phyloP scores from a whole-genome alignment of 2,888 invertebrate genomes.

The Agriotes lineatus region DNA sequence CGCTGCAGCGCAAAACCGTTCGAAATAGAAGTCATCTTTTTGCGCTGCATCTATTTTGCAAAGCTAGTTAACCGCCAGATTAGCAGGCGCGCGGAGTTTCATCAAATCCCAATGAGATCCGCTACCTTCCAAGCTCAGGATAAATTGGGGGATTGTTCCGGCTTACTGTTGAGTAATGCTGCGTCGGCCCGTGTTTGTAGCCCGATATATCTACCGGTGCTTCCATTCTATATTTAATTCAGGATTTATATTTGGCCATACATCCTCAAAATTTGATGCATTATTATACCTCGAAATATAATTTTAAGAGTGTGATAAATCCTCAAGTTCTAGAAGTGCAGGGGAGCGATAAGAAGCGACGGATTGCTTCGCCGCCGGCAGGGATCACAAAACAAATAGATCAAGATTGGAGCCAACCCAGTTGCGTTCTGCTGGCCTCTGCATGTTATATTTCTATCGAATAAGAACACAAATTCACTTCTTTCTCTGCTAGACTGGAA shows the following conservation, averaged over 20 bases:
- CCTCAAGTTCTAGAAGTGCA: constrained; percentile 57
- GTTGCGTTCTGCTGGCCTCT: constrained; percentile 61
- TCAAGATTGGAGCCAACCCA: constrained; percentile 64
- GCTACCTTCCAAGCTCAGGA: constrained; percentile 64
- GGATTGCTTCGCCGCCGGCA: constrained; percentile 63
- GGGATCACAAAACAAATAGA: constrained; percentile 67
- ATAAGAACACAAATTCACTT: constrained; percentile 61
- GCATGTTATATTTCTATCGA: constrained; percentile 58
- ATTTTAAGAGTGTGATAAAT: constrained; percentile 61
- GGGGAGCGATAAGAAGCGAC: constrained; percentile 63
- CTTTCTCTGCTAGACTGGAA: constrained; percentile 62
- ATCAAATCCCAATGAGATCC: constrained; percentile 68
- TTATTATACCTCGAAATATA: constrained; percentile 67
- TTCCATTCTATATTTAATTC: constrained; percentile 67
- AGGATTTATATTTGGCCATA: constrained; percentile 66
- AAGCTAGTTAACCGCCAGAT: constrained; percentile 67
- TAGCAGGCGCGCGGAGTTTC: constrained; percentile 66
- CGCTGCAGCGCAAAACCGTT: constrained; percentile 12
- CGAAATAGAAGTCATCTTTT: constrained; percentile 47
- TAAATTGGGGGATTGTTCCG: constrained; percentile 67
- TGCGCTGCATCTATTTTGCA: constrained; percentile 65
- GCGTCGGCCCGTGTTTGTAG: constrained; percentile 65
- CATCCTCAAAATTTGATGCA: constrained; percentile 65
- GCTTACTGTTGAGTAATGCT: constrained; percentile 67
- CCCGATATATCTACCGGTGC: constrained; percentile 64